phyloP scores from a whole-genome alignment of 1,140 invertebrate genomes.

The Apis florea region DNA sequence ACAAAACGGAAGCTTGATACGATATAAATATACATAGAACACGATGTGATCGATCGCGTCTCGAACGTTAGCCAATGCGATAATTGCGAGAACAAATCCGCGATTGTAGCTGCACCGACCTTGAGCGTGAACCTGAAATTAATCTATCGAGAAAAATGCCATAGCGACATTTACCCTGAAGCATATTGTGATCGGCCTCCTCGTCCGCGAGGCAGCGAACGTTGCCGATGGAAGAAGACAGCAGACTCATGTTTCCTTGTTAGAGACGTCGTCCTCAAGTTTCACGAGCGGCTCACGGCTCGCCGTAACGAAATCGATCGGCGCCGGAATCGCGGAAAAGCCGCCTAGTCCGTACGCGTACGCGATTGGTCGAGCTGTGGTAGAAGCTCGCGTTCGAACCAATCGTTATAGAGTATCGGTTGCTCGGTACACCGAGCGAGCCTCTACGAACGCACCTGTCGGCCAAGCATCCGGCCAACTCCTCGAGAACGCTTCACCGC shows the following conservation, averaged over 20 bases:
- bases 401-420: constrained; percentile 34
- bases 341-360: constrained; percentile 17
- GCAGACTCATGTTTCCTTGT: constrained; percentile 63
- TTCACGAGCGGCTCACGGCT: not conserved
- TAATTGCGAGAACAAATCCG: constrained; percentile 6
- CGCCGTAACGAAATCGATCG: constrained; percentile 26
- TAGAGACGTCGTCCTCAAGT: not conserved
- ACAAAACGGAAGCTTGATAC: not conserved
- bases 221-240: constrained; percentile 70
- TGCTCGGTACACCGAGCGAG: constrained; percentile 4
- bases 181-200: constrained; percentile 76
- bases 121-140: constrained; percentile 32
- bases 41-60: constrained; percentile 46
- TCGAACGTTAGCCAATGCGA: constrained; percentile 37
- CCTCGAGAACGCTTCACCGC: constrained; percentile 25
- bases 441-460: constrained; percentile 46
- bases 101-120: constrained; percentile 28
- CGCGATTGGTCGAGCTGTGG: constrained; percentile 46
- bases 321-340: constrained; percentile 8
- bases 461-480: constrained; percentile 45
- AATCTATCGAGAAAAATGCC: not conserved
- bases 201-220: constrained; percentile 75
- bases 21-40: too few species aligned
- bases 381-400: constrained; percentile 16
- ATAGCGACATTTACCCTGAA: constrained; percentile 75